Evolutionary conservation across 2,797 vertebrate species (phyloP), one percentile per base, ranked within the genome.

Genomic region (Chanos chanos): DNA sequence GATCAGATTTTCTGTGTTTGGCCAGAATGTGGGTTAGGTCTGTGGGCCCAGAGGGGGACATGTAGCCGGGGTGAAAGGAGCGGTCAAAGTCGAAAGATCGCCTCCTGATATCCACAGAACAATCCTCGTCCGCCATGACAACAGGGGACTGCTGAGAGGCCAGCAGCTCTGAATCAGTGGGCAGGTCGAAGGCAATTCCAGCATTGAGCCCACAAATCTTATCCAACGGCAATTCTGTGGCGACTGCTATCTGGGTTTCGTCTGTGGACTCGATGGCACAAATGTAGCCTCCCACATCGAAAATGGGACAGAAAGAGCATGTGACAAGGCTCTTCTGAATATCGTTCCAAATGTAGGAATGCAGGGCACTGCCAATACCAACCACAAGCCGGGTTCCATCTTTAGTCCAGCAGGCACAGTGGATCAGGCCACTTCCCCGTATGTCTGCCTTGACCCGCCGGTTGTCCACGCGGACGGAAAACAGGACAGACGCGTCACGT

Each of bases 361-460:
- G 91, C 25, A 99, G 90, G 16, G 89, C 81, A 0, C 89, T 93
- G 70, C 93, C 94, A 0, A 92, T 85, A 0, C 94, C 95, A 27
- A 98, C 90, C 4, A 99, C 94, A 55, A 99, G 76, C n/a, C 94
- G 90, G 0, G 73, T 86, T 13, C 97, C 95, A 1, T 95, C 94
- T 72, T 85, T 92, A 4, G 95, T 95, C 97, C 97, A 99, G 47
- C 93, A 97, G 0, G 94, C 95, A 3, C 94, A 95, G 58, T 92
- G 93, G 75, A 99, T 87, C 3, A 88, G 77, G 9, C 91, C 91
- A 0, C 87, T 87, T 28, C 84, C 80, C 72, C 84, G 86, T 50
- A 94, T 84, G 43, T 94, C 90, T 0, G 86, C 93, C 73, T 92
- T 95, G 16, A 93, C 81, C 10, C 87, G 86, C 2, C 88, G 70